These are phyloP conservation scores for Vanessa cardui DNA, from an alignment of 2,888 invertebrate species.

Conservation along the genomic window DNA sequence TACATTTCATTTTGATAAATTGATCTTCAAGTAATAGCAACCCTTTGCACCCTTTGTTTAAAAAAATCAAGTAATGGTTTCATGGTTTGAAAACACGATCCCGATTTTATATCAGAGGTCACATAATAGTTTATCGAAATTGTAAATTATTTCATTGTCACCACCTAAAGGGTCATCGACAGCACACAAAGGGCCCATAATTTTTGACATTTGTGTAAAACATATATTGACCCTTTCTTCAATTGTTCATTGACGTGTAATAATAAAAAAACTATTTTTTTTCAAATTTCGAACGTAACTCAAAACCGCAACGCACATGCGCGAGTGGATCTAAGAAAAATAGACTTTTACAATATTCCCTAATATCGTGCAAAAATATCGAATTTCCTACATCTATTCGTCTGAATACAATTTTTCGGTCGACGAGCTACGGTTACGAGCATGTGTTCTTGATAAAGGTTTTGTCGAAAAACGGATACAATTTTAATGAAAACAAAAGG, in stretches of 20 bases:
- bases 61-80: slow-evolving; percentile 15
- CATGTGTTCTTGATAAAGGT: slow-evolving; percentile 70
- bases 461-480: slow-evolving; percentile 23
- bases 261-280: slow-evolving; percentile 56
- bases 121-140: slow-evolving; percentile 43
- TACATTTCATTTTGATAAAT: slow-evolving; percentile 6
- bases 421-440: slow-evolving; percentile 59
- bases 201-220: slow-evolving; percentile 51
- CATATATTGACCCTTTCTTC: slow-evolving; percentile 72
- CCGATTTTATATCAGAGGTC: slow-evolving; percentile 44
- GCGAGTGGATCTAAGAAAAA: slow-evolving; percentile 68
- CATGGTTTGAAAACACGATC: slow-evolving; percentile 8
- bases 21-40: slow-evolving; percentile 3
- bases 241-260: slow-evolving; percentile 63
- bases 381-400: slow-evolving; percentile 56
- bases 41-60: slow-evolving; percentile 21
- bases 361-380: slow-evolving; percentile 78
- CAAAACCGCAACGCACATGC: slow-evolving; percentile 73
- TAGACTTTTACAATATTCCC: slow-evolving; percentile 74
- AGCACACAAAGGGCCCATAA: slow-evolving; percentile 56
- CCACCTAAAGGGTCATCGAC: slow-evolving; percentile 51
- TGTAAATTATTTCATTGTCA: slow-evolving; percentile 45
- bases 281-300: slow-evolving; percentile 59
- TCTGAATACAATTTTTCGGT: slow-evolving; percentile 57
- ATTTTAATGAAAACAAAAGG: slow-evolving; percentile 17